Conservation (phyloP, 1,140 invertebrate genomes). For the Bacillus rossius region DNA sequence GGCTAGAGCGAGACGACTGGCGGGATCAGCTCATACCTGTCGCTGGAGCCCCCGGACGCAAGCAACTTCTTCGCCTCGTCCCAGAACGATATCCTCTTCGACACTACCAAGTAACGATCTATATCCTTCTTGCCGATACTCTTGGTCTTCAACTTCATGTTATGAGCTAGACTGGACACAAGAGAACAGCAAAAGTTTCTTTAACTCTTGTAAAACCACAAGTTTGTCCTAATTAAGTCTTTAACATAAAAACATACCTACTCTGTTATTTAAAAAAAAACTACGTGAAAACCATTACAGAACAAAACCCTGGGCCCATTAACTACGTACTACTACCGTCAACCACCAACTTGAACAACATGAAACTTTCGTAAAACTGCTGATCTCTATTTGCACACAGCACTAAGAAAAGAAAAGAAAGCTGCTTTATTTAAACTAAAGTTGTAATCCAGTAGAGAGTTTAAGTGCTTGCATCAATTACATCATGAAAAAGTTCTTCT, state of each 20-base stretch:
- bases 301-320: too few species aligned
- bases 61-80: constrained; percentile 38
- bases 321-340: too few species aligned
- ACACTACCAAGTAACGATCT: constrained; percentile 44
- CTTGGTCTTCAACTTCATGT: constrained; percentile 47
- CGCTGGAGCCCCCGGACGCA: constrained; percentile 33
- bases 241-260: not conserved
- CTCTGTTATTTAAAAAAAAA: not conserved
- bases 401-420: too few species aligned
- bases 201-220: too few species aligned
- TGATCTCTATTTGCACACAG: too few species aligned
- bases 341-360: too few species aligned
- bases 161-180: constrained; percentile 36
- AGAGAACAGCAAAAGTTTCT: not conserved
- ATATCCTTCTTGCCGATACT: constrained; percentile 48
- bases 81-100: constrained; percentile 36
- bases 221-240: not conserved
- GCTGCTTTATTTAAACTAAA: too few species aligned
- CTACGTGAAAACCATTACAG: too few species aligned
- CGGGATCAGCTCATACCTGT: constrained; percentile 40
- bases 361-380: too few species aligned
- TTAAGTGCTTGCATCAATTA: too few species aligned
- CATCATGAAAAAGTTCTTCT: too few species aligned
- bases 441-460: too few species aligned
- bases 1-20: constrained; percentile 15